A percentile compares a stretch with the other conserved stretches of the same genome.
Evolutionary conservation across 2,113 vertebrate genomes (phyloP).

Genomic region (Macrotus californicus): DNA sequence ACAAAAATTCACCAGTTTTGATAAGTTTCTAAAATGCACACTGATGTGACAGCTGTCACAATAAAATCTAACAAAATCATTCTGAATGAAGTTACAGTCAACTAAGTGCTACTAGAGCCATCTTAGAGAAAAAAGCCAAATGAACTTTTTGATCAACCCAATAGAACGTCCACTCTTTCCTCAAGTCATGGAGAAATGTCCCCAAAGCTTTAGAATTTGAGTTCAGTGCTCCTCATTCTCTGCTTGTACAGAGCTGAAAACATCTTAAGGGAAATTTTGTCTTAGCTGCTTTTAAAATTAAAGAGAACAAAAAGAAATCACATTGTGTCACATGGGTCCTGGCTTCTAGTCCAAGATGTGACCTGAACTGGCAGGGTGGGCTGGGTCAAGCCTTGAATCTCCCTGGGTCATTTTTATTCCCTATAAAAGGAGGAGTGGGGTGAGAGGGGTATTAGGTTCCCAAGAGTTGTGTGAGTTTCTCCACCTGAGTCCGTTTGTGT

Average conservation of each 20-base stretch:
- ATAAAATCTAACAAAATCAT: too few relatives aligned
- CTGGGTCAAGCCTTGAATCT: rapidly evolving
- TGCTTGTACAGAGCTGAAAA: background rate
- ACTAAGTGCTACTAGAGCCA: too few relatives aligned
- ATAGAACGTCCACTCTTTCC: background rate
- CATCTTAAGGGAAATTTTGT: background rate
- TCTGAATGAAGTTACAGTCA: too few relatives aligned
- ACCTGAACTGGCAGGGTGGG: background rate
- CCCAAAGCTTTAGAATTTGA: too few relatives aligned
- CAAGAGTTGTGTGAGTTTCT: background rate
- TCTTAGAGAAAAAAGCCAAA: too few relatives aligned
- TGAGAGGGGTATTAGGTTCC: background rate
- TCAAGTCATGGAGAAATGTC: background rate
- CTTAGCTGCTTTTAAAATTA: background rate
- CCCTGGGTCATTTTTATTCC: background rate
- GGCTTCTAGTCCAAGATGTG: too few relatives aligned
- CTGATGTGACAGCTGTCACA: too few relatives aligned
- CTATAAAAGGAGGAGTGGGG: background rate
- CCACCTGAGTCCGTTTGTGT: rapidly evolving
- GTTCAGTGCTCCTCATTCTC: background rate
- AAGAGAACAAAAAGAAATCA: background rate
- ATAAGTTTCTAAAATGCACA: too few relatives aligned
- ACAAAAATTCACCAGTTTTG: too few relatives aligned
- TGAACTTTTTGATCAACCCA: background rate
- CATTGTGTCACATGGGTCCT: rapidly evolving